Evolutionary conservation across 2,113 vertebrate species (phyloP).

Genomic region (Aythya baeri): DNA sequence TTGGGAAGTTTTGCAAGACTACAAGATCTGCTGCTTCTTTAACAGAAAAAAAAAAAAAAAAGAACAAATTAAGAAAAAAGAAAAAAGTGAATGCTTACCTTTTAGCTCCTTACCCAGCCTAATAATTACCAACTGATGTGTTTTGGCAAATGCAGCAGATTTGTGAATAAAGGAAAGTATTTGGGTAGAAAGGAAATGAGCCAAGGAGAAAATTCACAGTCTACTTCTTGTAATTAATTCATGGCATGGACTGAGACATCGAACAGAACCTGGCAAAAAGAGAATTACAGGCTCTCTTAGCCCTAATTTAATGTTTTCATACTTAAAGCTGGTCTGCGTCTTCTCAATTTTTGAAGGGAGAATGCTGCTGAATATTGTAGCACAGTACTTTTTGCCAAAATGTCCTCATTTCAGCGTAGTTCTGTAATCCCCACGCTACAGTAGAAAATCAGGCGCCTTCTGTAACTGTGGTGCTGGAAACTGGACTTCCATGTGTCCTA

Average conservation of each 20-base stretch:
- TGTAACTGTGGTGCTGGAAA: neutral
- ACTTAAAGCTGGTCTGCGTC: neutral
- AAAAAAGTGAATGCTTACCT: neutral
- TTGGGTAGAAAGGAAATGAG: neutral
- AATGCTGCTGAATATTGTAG: neutral
- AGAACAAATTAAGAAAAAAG: neutral
- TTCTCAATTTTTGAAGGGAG: neutral
- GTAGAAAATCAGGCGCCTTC: neutral
- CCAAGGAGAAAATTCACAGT: neutral
- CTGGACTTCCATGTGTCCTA: neutral
- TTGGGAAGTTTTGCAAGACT: neutral
- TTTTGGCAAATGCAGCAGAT: neutral
- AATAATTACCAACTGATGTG: neutral
- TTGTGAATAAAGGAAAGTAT: neutral
- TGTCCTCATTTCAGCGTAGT: rapidly evolving
- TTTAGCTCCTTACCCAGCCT: neutral
- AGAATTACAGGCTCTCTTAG: neutral
- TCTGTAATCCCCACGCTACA: rapidly evolving
- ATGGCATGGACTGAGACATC: neutral
- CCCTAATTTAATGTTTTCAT: neutral
- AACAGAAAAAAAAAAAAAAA: neutral
- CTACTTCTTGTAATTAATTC: neutral
- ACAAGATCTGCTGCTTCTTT: neutral
- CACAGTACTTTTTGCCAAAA: neutral
- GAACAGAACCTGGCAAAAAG: neutral